Evolutionary conservation across 2,888 invertebrate genomes (phyloP), one percentile per base, ranked within the genome.

Genomic region (Drosophila imparisetae): DNA sequence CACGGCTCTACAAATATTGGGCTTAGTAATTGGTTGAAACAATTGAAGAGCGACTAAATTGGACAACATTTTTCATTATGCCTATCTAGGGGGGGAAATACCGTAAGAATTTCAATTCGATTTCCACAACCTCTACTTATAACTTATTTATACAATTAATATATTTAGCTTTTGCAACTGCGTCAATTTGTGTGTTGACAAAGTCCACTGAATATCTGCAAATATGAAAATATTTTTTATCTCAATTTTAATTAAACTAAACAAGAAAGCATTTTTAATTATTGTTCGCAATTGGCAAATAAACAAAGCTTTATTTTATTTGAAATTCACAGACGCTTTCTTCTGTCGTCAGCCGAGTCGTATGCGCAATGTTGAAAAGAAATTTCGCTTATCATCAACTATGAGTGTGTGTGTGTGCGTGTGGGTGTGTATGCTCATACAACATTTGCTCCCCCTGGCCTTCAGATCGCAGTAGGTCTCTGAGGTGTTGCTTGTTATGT

Each of bases 231-330:
- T 54, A n/a, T 42, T 52, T 66, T 60, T 77, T 78, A 80, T 78
- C 78, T 59, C 48, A 65, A 57, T 58, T 80, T 78, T 78, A 78
- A 78, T 78, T 78, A 78, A 78, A 84, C 80, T 82, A 71, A 86
- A 86, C 79, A 84, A 78, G 82, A 86, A 73, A 84, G 69, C 82
- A 66, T 71, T 86, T 83, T 83, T 83, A 83, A 83, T 84, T 84
- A 84, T 78, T 89, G 55, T 57, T 40, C 54, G 53, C 61, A 61
- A 38, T 40, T 62, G 30, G 48, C 45, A 78, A 75, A 66, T 75
- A 75, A 73, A 73, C 58, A 78, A 40, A 66, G 66, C 59, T 29
- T 62, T 74, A 34, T 54, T 61, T 67, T 60, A 60, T 57, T 61
- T 59, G 30, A 27, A 53, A 21, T 36, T 53, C 30, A 36, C 49